These are phyloP conservation scores for Plutomurus gul DNA, from an alignment of 1,140 invertebrate species.

Conservation along the genomic window DNA sequence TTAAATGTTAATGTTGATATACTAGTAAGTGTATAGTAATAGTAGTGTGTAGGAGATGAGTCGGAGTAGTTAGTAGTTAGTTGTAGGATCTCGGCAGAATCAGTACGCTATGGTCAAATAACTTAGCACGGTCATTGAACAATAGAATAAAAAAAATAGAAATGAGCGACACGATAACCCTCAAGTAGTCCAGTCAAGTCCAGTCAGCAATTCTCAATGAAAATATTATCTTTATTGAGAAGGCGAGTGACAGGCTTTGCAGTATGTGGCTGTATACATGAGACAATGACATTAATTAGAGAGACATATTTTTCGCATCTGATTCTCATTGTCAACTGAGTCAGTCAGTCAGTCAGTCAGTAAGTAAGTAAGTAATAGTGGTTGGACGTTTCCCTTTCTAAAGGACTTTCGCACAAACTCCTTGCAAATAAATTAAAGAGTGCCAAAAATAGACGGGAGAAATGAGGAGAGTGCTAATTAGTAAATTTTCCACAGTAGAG, in stretches of 20 bases:
- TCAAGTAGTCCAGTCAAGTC: constrained; percentile 22
- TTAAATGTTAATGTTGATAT: no score
- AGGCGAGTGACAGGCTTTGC: constrained; percentile 18
- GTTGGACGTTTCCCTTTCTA: constrained; percentile 1
- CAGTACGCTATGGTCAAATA: no score
- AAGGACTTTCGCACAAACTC: constrained; percentile 28
- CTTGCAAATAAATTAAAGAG: constrained; percentile 25
- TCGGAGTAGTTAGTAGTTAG: no score
- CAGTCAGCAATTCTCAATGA: constrained; percentile 26
- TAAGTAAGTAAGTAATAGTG: background rate
- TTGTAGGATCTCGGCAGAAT: no score
- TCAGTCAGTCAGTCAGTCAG: background rate
- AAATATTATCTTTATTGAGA: constrained; percentile 15
- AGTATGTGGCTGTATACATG: background rate
- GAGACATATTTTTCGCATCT: constrained; percentile 18
- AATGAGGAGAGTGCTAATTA: constrained; percentile 9
- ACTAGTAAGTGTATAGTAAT: no score
- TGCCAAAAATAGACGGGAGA: constrained; percentile 24
- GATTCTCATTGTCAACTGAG: constrained; percentile 7
- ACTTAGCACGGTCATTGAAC: no score
- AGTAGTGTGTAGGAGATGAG: no score
- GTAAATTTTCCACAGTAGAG: background rate
- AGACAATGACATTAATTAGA: constrained; percentile 30
- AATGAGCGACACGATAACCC: no score
- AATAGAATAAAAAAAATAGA: no score